phyloP scores from a whole-genome alignment of 1,140 invertebrate species.

The Drosophila nannoptera region DNA sequence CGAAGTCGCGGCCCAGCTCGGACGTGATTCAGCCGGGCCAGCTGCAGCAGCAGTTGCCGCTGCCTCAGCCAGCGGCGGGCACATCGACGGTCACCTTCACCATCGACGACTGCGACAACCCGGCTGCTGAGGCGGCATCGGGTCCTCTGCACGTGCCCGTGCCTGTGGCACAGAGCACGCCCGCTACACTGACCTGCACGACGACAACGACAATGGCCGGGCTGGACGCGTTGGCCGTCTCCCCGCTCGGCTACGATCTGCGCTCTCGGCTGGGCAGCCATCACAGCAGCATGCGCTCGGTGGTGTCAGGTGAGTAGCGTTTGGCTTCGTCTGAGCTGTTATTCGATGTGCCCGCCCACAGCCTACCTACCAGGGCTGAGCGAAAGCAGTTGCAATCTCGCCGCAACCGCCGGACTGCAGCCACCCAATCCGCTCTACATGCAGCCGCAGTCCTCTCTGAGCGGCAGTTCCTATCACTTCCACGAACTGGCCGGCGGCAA shows the following conservation, averaged over 20 bases:
- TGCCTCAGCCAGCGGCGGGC: conserved; percentile 31
- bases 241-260: conserved; percentile 57
- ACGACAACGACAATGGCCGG: conserved; percentile 68
- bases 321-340: not conserved
- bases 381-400: conserved; percentile 59
- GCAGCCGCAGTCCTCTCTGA: conserved; percentile 67
- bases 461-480: conserved; percentile 79
- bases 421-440: conserved; percentile 64
- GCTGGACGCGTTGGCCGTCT: conserved; percentile 40
- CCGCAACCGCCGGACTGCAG: conserved; percentile 47
- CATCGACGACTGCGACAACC: conserved; percentile 62
- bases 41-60: conserved; percentile 36
- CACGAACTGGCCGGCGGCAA: conserved; percentile 77
- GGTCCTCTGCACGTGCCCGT: conserved; percentile 7
- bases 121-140: not conserved
- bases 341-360: conserved; percentile 20
- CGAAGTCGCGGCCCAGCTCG: conserved; percentile 59
- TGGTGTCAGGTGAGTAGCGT: conserved; percentile 65
- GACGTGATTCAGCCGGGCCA: conserved; percentile 59
- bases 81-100: conserved; percentile 73
- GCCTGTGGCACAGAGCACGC: conserved; percentile 9
- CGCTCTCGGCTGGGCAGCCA: conserved; percentile 62
- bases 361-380: conserved; percentile 61
- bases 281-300: conserved; percentile 74
- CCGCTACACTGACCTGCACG: conserved; percentile 61